A percentile compares a stretch with the other conserved stretches of the same genome.
These are phyloP conservation scores for Micromussa lordhowensis DNA, from an alignment of 92 coral and sea anemone genomes.

Conservation along the genomic window DNA sequence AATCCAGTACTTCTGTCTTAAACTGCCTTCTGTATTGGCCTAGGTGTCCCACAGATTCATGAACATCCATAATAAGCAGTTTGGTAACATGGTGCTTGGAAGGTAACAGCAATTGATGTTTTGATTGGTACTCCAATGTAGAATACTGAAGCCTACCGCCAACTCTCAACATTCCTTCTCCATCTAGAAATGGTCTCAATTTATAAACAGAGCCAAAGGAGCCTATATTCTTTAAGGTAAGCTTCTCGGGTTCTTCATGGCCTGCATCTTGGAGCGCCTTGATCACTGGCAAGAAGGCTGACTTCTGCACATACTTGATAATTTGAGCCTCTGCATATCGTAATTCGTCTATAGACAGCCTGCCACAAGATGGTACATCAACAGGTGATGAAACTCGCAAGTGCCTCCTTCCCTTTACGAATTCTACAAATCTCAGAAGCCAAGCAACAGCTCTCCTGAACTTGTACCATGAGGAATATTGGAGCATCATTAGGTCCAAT, in stretches of 20 bases:
- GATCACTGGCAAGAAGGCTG: slow-evolving; percentile 36
- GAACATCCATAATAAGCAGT: slow-evolving; percentile 35
- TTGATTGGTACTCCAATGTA: slow-evolving; percentile 24
- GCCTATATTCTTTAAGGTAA: neutral
- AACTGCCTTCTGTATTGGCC: slow-evolving; percentile 45
- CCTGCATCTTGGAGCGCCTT: neutral
- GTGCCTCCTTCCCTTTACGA: neutral
- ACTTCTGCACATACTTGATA: slow-evolving; percentile 35
- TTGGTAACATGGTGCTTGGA: slow-evolving; percentile 26
- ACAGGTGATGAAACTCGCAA: neutral
- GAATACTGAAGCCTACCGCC: slow-evolving; percentile 53
- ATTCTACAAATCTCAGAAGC: slow-evolving; percentile 33
- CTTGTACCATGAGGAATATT: too few relatives aligned
- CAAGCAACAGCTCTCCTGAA: too few relatives aligned
- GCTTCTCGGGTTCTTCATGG: slow-evolving; percentile 13
- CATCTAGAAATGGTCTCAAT: slow-evolving; percentile 45
- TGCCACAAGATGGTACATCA: neutral
- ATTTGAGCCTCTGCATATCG: slow-evolving; percentile 34
- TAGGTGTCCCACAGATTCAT: too few relatives aligned
- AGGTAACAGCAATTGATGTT: slow-evolving; percentile 49
- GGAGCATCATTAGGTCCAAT: too few relatives aligned
- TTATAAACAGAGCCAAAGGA: slow-evolving; percentile 16
- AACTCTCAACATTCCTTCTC: slow-evolving; percentile 48
- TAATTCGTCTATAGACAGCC: slow-evolving; percentile 8
- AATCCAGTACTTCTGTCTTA: slow-evolving; percentile 54